A percentile compares a stretch with the other conserved stretches of the same genome.
Evolutionary conservation across 30 jellyfish, hydroid and myxozoan genomes (phyloP).

Genomic region (Sanderia malayensis): DNA sequence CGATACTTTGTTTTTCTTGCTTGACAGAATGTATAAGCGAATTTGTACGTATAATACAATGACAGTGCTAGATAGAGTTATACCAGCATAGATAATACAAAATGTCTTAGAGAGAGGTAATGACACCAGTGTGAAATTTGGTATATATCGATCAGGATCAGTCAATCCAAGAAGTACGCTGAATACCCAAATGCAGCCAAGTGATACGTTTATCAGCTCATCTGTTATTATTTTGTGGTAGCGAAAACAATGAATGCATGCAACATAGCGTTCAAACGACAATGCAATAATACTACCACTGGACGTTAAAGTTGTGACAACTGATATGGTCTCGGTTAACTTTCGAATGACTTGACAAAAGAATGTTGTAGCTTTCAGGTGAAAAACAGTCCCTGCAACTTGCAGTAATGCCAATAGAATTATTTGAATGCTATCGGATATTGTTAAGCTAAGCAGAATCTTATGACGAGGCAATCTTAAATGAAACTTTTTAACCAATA

Average conservation of each 20-base stretch:
- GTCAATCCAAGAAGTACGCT: background rate
- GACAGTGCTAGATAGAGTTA: background rate
- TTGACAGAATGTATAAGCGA: background rate
- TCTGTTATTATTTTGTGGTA: background rate
- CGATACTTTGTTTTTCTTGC: background rate
- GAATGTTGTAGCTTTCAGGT: background rate
- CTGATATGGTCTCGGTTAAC: background rate
- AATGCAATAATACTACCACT: background rate
- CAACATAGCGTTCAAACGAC: too few relatives aligned
- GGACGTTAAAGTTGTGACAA: background rate
- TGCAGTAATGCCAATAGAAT: background rate
- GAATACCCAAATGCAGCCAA: background rate
- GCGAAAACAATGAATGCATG: background rate
- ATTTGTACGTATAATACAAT: background rate
- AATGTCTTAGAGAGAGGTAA: background rate
- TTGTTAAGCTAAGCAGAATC: background rate
- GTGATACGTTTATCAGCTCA: background rate
- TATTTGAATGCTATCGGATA: background rate
- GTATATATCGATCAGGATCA: background rate
- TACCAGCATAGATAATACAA: background rate
- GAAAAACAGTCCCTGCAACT: background rate
- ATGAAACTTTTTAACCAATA: background rate
- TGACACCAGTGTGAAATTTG: background rate
- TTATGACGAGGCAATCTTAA: background rate
- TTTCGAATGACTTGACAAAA: background rate